Percentiles rank a stretch among this genome's conserved stretches.
Evolutionary conservation across 92 coral and sea anemone genomes (phyloP).

Genomic region (Parazoanthus darwini): DNA sequence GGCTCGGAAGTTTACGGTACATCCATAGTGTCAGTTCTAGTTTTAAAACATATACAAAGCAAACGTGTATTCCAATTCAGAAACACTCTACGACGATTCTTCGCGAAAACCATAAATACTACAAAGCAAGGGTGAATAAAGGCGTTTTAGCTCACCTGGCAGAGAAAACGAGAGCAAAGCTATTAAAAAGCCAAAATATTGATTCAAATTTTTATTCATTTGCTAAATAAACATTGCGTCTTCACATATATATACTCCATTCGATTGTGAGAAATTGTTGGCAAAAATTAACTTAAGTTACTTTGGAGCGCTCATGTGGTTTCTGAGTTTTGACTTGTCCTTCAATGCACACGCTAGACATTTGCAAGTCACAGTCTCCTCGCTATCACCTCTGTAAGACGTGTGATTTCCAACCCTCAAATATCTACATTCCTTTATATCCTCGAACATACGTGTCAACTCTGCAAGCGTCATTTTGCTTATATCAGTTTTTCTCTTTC

Average conservation of each 20-base stretch:
- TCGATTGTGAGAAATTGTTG: neutral
- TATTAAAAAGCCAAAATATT: neutral
- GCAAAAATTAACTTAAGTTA: neutral
- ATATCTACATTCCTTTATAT: conserved; percentile 83
- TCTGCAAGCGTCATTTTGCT: conserved; percentile 74
- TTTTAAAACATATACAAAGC: no score
- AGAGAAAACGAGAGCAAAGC: neutral
- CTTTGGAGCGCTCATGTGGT: conserved; percentile 76
- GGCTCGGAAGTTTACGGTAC: no score
- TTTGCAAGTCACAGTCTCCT: conserved; percentile 55
- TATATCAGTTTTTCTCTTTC: conserved; percentile 63
- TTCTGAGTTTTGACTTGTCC: conserved; percentile 70
- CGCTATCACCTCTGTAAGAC: conserved; percentile 61
- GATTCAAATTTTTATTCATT: neutral
- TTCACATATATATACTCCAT: neutral
- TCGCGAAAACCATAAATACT: no score
- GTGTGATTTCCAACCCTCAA: conserved; percentile 77
- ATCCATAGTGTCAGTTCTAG: neutral
- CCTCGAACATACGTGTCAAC: conserved; percentile 73
- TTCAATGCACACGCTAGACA: conserved; percentile 75
- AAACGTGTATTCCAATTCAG: no score
- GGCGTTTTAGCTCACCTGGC: no score
- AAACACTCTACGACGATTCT: no score
- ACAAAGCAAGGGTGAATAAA: no score
- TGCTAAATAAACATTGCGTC: neutral